Evolutionary conservation across 2,888 invertebrate species (phyloP).

Genomic region (Eudasyphora cyanicolor): DNA sequence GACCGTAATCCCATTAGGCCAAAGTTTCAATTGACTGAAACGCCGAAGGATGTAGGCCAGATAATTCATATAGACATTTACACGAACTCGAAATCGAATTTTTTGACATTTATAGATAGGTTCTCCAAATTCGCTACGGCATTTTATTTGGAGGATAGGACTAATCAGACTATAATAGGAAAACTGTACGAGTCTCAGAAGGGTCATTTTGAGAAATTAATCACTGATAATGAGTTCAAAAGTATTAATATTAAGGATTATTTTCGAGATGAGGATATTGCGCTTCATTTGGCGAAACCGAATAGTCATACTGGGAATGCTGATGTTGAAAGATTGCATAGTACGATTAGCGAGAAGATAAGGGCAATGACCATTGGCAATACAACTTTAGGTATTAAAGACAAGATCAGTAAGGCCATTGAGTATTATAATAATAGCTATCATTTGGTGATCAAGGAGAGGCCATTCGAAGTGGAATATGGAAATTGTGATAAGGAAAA

Average conservation of each 20-base stretch:
- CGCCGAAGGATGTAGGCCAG: constrained; percentile 21
- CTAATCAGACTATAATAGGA: constrained; percentile 45
- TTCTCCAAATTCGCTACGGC: constrained; percentile 65
- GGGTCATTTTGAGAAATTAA: constrained; percentile 33
- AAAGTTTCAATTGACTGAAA: constrained; percentile 22
- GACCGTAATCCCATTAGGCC: constrained; percentile 9
- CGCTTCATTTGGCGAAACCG: constrained; percentile 21
- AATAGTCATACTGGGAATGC: constrained; percentile 39
- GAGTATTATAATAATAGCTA: constrained; percentile 43
- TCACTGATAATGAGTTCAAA: constrained; percentile 49
- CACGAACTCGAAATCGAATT: constrained; percentile 50
- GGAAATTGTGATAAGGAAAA: constrained; percentile 26
- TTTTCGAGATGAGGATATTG: constrained; percentile 18
- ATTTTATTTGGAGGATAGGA: constrained; percentile 60
- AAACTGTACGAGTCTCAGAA: constrained; percentile 41
- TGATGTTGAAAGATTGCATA: constrained; percentile 40
- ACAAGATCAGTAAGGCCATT: constrained; percentile 28
- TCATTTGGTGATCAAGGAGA: constrained; percentile 32
- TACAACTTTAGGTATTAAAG: constrained; percentile 17
- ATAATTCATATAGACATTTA: constrained; percentile 38
- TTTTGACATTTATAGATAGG: constrained; percentile 58
- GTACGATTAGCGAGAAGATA: constrained; percentile 38
- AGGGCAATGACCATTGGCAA: background rate
- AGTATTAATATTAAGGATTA: too few species aligned
- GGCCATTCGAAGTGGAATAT: constrained; percentile 28